phyloP scores from a whole-genome alignment of 2,888 invertebrate species.

The Mimas tiliae region DNA sequence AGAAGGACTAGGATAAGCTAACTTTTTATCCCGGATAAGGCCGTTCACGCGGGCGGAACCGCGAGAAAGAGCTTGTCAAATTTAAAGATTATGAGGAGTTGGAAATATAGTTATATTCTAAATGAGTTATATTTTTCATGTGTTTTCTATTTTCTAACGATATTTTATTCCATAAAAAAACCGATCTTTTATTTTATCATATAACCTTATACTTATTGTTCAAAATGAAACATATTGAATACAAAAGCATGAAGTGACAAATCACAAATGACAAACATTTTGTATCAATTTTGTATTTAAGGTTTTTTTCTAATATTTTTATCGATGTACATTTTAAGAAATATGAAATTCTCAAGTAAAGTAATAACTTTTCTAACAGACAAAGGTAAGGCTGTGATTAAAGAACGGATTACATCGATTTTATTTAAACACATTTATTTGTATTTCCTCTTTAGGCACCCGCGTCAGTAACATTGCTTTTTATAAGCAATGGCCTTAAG shows the following conservation, averaged over 20 bases:
- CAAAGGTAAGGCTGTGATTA: slow-evolving; percentile 18
- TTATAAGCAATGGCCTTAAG: background rate
- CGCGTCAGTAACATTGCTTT: background rate
- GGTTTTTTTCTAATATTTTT: background rate
- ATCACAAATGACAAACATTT: background rate
- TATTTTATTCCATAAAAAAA: no score
- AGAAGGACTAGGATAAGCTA: no score
- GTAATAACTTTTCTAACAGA: slow-evolving; percentile 30
- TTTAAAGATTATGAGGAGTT: no score
- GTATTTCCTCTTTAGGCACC: background rate
- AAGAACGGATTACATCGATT: background rate
- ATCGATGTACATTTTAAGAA: slow-evolving; percentile 7
- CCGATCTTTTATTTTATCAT: no score
- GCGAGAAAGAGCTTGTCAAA: no score
- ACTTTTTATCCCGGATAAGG: no score
- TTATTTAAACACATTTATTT: background rate
- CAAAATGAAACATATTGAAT: no score
- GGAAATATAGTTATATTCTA: no score
- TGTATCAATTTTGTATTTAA: background rate
- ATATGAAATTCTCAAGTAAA: slow-evolving; percentile 58
- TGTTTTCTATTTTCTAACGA: no score
- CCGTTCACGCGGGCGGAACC: no score
- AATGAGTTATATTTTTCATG: no score
- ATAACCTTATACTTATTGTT: no score
- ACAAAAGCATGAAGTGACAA: background rate